phyloP scores from a whole-genome alignment of 1,140 invertebrate genomes.

The Pseudomyrmex cubaensis region DNA sequence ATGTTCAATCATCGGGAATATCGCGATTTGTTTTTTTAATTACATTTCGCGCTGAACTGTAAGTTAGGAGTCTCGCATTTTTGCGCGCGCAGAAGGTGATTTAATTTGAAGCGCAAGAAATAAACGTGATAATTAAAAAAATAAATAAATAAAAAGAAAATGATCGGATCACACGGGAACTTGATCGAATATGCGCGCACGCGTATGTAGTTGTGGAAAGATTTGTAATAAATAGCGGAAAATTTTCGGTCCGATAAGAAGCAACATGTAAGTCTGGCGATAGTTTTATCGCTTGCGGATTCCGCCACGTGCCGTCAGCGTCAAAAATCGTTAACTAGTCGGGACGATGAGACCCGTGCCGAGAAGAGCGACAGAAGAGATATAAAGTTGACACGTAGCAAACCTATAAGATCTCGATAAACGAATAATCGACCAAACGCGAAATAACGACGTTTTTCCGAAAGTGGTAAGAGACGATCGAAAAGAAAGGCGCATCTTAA shows the following conservation, averaged over 20 bases:
- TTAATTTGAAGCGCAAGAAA: no score
- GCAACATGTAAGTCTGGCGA: slow-evolving; percentile 29
- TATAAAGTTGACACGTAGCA: not conserved
- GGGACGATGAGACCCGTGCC: not conserved
- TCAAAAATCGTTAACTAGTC: slow-evolving; percentile 17
- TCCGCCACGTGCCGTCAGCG: not conserved
- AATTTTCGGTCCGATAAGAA: slow-evolving; percentile 35
- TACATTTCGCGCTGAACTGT: no score
- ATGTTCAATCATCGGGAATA: no score
- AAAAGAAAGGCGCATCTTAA: no score
- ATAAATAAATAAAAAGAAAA: not conserved
- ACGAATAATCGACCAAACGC: no score
- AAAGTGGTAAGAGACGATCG: not conserved
- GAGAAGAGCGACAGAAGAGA: not conserved
- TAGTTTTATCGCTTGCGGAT: slow-evolving; percentile 35
- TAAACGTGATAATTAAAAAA: no score
- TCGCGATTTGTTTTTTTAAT: no score
- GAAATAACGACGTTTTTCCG: no score
- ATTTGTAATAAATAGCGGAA: slow-evolving; percentile 11
- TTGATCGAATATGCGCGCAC: no score
- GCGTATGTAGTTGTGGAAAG: not conserved
- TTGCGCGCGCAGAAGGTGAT: no score
- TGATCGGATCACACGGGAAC: not conserved
- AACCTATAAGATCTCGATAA: no score
- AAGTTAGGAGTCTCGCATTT: no score